These are phyloP conservation scores for Cherax quadricarinatus DNA, from an alignment of 1,140 invertebrate genomes.

Conservation along the genomic window DNA sequence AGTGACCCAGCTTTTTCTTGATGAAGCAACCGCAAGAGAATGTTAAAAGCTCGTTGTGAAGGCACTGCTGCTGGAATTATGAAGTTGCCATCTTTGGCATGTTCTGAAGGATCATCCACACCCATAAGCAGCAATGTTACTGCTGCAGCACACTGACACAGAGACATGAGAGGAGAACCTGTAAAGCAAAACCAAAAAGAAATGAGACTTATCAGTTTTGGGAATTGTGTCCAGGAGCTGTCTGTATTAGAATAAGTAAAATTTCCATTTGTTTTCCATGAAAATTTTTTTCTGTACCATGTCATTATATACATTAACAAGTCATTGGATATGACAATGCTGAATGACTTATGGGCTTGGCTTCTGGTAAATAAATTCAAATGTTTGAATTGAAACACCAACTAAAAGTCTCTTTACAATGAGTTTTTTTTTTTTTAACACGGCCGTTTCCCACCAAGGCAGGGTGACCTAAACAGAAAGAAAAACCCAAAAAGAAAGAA, in stretches of 20 bases:
- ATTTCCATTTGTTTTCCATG: no score
- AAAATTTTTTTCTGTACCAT: no score
- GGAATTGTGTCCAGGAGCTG: background rate
- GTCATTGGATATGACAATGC: no score
- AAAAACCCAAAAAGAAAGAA: no score
- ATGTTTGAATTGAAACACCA: no score
- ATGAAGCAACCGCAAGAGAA: slow-evolving; percentile 73
- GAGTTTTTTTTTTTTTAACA: no score
- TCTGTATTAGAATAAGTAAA: background rate
- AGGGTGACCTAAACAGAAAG: no score
- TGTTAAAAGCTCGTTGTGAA: slow-evolving; percentile 68
- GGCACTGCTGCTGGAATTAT: slow-evolving; percentile 67
- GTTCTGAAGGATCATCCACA: slow-evolving; percentile 70
- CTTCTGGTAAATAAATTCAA: no score
- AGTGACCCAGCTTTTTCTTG: slow-evolving; percentile 75
- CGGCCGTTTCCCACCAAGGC: no score
- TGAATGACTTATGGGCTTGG: no score
- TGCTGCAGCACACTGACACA: slow-evolving; percentile 87
- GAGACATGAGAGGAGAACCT: slow-evolving; percentile 78
- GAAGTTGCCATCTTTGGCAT: slow-evolving; percentile 58
- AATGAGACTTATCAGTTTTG: background rate
- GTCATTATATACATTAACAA: no score
- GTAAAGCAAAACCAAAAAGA: background rate
- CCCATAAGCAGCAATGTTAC: slow-evolving; percentile 84
- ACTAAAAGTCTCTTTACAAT: no score